Evolutionary conservation across 2,113 vertebrate species (phyloP), one percentile per base, ranked within the genome.

Genomic region (Kryptolebias marmoratus): DNA sequence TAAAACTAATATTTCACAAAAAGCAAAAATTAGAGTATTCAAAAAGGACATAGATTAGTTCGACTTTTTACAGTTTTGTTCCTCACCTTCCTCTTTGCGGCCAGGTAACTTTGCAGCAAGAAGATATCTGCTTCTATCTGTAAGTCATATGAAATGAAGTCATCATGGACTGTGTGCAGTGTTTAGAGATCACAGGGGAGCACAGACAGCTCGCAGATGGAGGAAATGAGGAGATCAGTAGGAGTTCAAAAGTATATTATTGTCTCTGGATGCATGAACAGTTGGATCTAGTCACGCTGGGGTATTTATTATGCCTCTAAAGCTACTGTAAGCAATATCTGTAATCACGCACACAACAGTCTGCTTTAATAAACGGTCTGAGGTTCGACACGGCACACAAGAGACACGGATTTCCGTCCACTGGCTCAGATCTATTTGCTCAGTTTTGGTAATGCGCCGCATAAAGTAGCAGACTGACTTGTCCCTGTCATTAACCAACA

Each of bases 401-500:
- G 12, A 31, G 53, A 58, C 64, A 52, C 10, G 1, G 42, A 53
- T 45, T n/a, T 8, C 39, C 57, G 36, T 16, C 36, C n/a, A 49
- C 32, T 11, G 42, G 14, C 13, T 31, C 39, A 59, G 49, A n/a
- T 59, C 69, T 50, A 36, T 15, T 49, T 50, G 53, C 47, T 55
- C 11, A 42, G 11, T 75, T 75, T 79, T 36, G 73, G 42, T 68
- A 60, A 64, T 45, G 36, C 52, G 30, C 55, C 52, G 31, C 81
- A 80, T 52, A 36, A 79, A 75, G 73, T 57, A 67, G 64, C 64
- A 80, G 45, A 86, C 82, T 81, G 75, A 86, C 39, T 78, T 88
- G 86, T 80, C 77, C 67, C 36, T 39, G 48, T 77, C 85, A 82
- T 79, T 81, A 78, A 82, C 66, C 66, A 66, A 85, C 86, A 88